Percentiles rank a stretch among this genome's conserved stretches.
These are phyloP conservation scores for Zophobas atratus DNA, from an alignment of 1,140 invertebrate genomes.

Conservation along the genomic window DNA sequence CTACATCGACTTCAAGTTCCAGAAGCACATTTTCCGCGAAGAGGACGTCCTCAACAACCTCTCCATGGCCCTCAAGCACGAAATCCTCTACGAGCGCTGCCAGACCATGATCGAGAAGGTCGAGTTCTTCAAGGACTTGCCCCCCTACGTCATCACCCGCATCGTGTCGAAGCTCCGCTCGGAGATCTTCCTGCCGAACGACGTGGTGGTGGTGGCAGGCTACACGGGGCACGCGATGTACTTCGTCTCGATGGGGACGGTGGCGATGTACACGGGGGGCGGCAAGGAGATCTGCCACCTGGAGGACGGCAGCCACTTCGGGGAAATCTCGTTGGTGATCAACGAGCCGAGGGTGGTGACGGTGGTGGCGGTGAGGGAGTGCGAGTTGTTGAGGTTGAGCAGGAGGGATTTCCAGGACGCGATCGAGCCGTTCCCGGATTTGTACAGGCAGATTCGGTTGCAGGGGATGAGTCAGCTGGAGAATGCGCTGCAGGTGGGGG, in stretches of 20 bases:
- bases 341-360: slow-evolving; percentile 69
- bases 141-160: slow-evolving; percentile 52
- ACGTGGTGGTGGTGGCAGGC: slow-evolving; percentile 70
- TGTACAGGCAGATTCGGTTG: slow-evolving; percentile 3
- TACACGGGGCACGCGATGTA: slow-evolving; percentile 73
- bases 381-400: slow-evolving; percentile 70
- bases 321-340: slow-evolving; percentile 68
- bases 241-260: slow-evolving; percentile 72
- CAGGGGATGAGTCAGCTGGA: background rate
- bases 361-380: slow-evolving; percentile 72
- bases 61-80: slow-evolving; percentile 52
- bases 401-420: slow-evolving; percentile 56
- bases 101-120: slow-evolving; percentile 56
- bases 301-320: slow-evolving; percentile 61
- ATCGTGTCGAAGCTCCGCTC: slow-evolving; percentile 56
- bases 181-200: slow-evolving; percentile 60
- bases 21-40: slow-evolving; percentile 58
- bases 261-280: slow-evolving; percentile 71
- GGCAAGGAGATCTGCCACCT: slow-evolving; percentile 70
- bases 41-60: slow-evolving; percentile 44
- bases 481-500: background rate
- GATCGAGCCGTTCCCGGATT: slow-evolving; percentile 48
- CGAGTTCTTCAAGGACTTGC: slow-evolving; percentile 58
- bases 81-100: slow-evolving; percentile 56
- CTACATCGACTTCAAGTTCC: slow-evolving; percentile 59